Evolutionary conservation across 1,140 invertebrate species (phyloP).

Genomic region (Lepidotrigona ventralis): DNA sequence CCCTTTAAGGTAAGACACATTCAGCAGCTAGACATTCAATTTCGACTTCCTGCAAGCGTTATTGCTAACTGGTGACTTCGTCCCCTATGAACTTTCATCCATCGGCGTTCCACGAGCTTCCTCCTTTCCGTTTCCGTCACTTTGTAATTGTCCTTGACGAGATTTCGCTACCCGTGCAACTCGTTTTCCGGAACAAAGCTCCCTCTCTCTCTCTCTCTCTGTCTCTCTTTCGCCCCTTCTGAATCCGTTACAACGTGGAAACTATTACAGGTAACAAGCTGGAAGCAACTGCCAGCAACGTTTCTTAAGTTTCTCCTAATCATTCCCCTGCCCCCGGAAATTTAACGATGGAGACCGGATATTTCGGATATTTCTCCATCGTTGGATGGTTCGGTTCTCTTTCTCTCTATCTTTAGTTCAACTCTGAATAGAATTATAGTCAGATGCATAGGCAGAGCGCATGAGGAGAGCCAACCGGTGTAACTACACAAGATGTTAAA

Average conservation of each 20-base stretch:
- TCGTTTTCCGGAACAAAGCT: neutral
- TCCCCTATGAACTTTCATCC: neutral
- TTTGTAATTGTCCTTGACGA: constrained; percentile 6
- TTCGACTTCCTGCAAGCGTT: constrained; percentile 46
- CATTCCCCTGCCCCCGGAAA: constrained; percentile 2
- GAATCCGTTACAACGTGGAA: neutral
- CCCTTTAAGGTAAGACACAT: constrained; percentile 30
- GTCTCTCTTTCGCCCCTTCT: no score
- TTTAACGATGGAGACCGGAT: constrained; percentile 11
- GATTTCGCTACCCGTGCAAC: neutral
- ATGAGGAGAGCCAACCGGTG: neutral
- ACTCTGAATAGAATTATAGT: constrained; percentile 9
- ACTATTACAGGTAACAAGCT: neutral
- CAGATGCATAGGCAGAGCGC: neutral
- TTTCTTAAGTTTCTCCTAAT: neutral
- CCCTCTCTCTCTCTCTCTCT: no score
- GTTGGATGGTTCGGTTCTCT: constrained; percentile 14
- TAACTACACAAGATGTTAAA: constrained; percentile 38
- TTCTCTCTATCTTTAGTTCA: neutral
- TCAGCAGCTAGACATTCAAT: constrained; percentile 45
- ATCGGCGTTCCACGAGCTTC: neutral
- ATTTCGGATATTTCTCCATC: constrained; percentile 13
- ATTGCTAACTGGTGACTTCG: constrained; percentile 26
- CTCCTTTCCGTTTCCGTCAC: constrained; percentile 3
- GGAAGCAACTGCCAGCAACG: neutral